phyloP scores from a whole-genome alignment of 2,113 vertebrate genomes.

The Ochotona princeps region DNA sequence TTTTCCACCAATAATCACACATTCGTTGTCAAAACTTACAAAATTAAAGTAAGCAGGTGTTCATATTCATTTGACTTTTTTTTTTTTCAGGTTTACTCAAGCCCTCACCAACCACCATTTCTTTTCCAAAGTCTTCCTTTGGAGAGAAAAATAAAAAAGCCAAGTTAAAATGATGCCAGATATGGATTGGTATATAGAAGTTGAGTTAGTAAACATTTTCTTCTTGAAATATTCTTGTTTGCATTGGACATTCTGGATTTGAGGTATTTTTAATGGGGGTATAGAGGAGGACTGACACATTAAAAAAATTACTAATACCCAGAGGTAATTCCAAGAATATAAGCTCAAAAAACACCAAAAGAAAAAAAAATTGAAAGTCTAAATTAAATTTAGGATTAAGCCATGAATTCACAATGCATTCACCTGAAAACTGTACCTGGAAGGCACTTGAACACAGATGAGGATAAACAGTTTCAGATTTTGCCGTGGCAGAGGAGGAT shows the following conservation, averaged over 20 bases:
- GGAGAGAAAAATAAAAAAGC: neutral
- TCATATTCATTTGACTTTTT: neutral
- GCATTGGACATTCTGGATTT: neutral
- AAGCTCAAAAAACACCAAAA: neutral
- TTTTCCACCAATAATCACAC: neutral
- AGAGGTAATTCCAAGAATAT: neutral
- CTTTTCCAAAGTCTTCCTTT: neutral
- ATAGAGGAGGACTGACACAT: neutral
- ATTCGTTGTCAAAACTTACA: neutral
- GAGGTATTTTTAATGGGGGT: neutral
- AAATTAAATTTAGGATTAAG: neutral
- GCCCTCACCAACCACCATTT: neutral
- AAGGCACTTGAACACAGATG: neutral
- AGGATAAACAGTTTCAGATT: neutral
- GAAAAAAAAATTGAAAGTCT: neutral
- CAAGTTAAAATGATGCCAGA: neutral
- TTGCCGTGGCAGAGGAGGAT: neutral
- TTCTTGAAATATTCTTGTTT: constrained; percentile 35
- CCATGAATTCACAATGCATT: neutral
- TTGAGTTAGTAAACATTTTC: neutral
- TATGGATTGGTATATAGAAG: neutral
- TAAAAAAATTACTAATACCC: constrained; percentile 29
- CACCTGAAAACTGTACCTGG: neutral
- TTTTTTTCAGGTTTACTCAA: neutral
- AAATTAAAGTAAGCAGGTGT: neutral